These are phyloP conservation scores for Latrodectus elegans DNA, from an alignment of 2,888 invertebrate genomes.

Conservation along the genomic window DNA sequence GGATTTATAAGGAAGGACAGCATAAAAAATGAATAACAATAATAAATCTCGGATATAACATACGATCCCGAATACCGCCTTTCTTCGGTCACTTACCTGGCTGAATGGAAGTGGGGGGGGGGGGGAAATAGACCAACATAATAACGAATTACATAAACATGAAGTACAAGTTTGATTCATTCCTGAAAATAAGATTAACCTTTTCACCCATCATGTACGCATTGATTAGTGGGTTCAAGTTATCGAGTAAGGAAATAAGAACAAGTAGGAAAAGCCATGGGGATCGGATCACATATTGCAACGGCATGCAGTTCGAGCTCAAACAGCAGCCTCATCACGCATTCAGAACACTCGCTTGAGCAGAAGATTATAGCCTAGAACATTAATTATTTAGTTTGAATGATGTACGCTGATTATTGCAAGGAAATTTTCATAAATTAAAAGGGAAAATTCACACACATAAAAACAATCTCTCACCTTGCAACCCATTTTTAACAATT, in stretches of 20 bases:
- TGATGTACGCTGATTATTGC: too few relatives aligned
- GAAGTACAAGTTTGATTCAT: constrained; percentile 47
- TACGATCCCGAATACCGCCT: neutral
- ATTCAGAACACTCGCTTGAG: neutral
- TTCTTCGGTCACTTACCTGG: constrained; percentile 21
- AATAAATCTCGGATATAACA: neutral
- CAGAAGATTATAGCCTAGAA: neutral
- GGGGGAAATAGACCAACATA: constrained; percentile 11
- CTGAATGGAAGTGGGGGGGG: neutral
- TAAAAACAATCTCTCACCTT: too few relatives aligned
- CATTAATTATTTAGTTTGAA: neutral
- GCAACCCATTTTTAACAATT: too few relatives aligned
- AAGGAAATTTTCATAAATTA: too few relatives aligned
- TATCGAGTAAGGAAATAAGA: constrained; percentile 29
- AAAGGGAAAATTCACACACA: too few relatives aligned
- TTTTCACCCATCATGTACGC: constrained; percentile 51
- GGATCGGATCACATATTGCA: neutral
- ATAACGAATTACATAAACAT: constrained; percentile 50
- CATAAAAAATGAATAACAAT: neutral
- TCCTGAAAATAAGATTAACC: constrained; percentile 64
- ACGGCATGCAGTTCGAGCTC: too few relatives aligned
- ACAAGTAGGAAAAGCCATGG: constrained; percentile 14
- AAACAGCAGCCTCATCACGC: too few relatives aligned
- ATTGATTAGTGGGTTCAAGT: constrained; percentile 46
- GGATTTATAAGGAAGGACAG: neutral